These are phyloP conservation scores for Plestiodon gilberti DNA, from an alignment of 2,113 vertebrate species.

Conservation along the genomic window DNA sequence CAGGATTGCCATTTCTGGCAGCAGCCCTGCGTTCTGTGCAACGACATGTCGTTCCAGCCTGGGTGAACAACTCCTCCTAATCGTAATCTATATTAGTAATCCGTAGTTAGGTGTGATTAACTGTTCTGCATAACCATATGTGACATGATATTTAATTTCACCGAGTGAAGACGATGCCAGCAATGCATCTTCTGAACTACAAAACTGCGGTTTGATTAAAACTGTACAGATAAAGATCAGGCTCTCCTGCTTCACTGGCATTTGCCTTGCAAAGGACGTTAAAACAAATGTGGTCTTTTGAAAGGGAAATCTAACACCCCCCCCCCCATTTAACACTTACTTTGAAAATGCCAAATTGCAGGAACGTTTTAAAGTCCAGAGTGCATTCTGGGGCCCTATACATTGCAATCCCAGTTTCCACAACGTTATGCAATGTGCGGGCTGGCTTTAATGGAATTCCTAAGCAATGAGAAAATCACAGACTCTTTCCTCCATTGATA, in stretches of 20 bases:
- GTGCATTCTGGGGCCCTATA: slow-evolving; percentile 42
- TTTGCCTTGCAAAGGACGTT: slow-evolving; percentile 8
- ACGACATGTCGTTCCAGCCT: neutral
- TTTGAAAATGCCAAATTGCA: slow-evolving; percentile 45
- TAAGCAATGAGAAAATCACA: slow-evolving; percentile 78
- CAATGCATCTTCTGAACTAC: slow-evolving; percentile 1
- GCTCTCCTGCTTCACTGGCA: slow-evolving; percentile 28
- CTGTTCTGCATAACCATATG: neutral
- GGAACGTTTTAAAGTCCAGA: slow-evolving; percentile 41
- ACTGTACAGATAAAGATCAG: slow-evolving; percentile 24
- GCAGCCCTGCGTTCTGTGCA: neutral
- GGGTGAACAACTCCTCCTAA: neutral
- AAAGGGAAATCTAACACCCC: neutral
- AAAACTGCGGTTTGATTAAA: slow-evolving; percentile 44
- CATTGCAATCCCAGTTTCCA: slow-evolving; percentile 57
- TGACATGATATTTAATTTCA: neutral
- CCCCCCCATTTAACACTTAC: slow-evolving; percentile 12
- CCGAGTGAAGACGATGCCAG: slow-evolving; percentile 12
- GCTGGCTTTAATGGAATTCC: slow-evolving; percentile 78
- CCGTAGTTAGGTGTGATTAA: neutral
- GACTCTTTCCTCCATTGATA: slow-evolving; percentile 75
- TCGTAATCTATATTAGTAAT: neutral
- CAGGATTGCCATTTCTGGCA: neutral
- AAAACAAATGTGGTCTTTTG: slow-evolving; percentile 12
- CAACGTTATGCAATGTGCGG: slow-evolving; percentile 63